Evolutionary conservation across 2,888 invertebrate species (phyloP), one percentile per base, ranked within the genome.

Genomic region (Rotaria sp.): DNA sequence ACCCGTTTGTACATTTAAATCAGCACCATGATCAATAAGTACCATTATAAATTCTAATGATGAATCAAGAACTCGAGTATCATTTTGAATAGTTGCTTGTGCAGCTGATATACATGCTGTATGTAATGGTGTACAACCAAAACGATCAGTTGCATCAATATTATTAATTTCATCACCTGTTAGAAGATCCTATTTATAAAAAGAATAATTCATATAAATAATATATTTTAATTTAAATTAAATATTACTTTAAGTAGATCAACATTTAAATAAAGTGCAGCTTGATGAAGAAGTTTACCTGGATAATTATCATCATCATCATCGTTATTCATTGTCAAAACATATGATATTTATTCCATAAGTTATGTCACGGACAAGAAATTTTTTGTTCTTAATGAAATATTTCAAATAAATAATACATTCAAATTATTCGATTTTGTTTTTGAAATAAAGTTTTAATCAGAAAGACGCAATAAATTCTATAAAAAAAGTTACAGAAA

Each of bases 291-390:
- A 45, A 80, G 45, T n/a, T 80, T 80, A 1, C 80, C 80, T 13
- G 41, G 45, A 45, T 80, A 80, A 80, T 80, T 45, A 80, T 80
- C 80, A 45, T 80, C 80, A 26, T 80, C 80, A 80, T 80, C 80
- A n/a, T 80, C 41, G 26, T 45, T 80, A 11, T 80, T 45, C 80
- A 80, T 67, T 67, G 18, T 35, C 0, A 24, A 24, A 52, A 24
- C 52, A 52, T 52, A 52, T 52, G 24, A 21, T 52, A 24, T 52
- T 52, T 52, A 21, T 52, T 24, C 21, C 11, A 52, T 24, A 24
- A 24, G 8, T 52, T 52, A 52, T 52, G 24, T 52, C 52, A 52
- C 21, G 52, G 52, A 24, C 52, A 52, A 52, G 52, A 52, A 8
- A 52, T 24, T 52, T 52, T 52, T 52, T 4, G 3, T 52, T 1